Evolutionary conservation across 2,888 invertebrate species (phyloP).

Genomic region (Leptopilina myrica): DNA sequence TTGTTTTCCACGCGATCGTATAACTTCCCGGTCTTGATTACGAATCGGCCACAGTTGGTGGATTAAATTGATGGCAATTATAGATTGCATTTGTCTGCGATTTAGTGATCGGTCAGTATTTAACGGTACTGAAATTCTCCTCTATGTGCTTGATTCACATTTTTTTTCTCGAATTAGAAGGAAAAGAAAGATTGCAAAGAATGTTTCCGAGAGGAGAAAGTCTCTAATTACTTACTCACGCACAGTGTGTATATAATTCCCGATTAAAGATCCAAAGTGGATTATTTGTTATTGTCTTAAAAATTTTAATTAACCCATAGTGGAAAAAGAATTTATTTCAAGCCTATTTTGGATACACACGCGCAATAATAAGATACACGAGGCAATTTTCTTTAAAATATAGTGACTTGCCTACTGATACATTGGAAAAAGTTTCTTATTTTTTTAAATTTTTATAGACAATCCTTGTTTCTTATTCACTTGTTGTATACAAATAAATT

Average conservation of each 20-base stretch:
- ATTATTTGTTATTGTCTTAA: conserved; percentile 13
- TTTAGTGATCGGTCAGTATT: conserved; percentile 33
- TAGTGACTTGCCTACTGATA: background rate
- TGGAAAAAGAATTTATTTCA: conserved; percentile 14
- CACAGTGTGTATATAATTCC: conserved; percentile 10
- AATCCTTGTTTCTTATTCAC: background rate
- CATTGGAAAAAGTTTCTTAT: background rate
- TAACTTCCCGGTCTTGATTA: conserved; percentile 37
- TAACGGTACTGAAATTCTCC: conserved; percentile 28
- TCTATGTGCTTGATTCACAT: conserved; percentile 26
- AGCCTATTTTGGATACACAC: background rate
- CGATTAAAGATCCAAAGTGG: conserved; percentile 3
- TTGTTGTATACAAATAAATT: background rate
- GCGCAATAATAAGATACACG: background rate
- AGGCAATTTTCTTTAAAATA: conserved; percentile 12
- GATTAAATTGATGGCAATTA: conserved; percentile 40
- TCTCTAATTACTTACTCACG: conserved; percentile 39
- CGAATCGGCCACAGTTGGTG: conserved; percentile 17
- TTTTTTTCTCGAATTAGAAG: conserved; percentile 29
- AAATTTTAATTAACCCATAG: conserved; percentile 21
- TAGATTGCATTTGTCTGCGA: conserved; percentile 38
- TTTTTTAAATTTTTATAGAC: background rate
- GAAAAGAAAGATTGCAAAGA: conserved; percentile 35
- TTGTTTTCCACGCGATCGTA: conserved; percentile 35
- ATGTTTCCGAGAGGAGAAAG: conserved; percentile 33